A percentile compares a stretch with the other conserved stretches of the same genome.
These are phyloP conservation scores for Scaptodrosophila lebanonensis DNA, from an alignment of 1,140 invertebrate genomes.

Conservation along the genomic window DNA sequence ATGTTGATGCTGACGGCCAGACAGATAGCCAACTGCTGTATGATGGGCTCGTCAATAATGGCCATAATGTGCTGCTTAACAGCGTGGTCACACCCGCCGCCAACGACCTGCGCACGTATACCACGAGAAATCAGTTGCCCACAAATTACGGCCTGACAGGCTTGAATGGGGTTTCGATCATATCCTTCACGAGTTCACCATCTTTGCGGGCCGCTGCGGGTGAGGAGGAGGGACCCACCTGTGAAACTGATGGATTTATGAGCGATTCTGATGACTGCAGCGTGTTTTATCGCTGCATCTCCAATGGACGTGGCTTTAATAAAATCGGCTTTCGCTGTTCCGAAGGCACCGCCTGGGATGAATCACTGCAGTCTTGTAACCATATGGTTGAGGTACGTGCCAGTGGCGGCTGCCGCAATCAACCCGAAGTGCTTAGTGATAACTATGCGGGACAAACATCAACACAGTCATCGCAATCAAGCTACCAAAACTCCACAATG, in stretches of 20 bases:
- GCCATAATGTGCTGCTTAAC: conserved; percentile 49
- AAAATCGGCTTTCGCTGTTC: conserved; percentile 85
- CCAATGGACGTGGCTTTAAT: conserved; percentile 80
- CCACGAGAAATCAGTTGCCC: conserved; percentile 56
- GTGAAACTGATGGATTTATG: conserved; percentile 82
- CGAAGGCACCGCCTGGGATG: conserved; percentile 85
- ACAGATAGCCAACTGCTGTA: conserved; percentile 20
- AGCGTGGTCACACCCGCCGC: conserved; percentile 53
- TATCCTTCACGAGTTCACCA: conserved; percentile 70
- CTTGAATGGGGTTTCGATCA: conserved; percentile 68
- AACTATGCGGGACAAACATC: conserved; percentile 63
- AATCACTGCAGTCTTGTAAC: conserved; percentile 82
- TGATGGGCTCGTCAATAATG: conserved; percentile 57
- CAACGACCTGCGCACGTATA: conserved; percentile 46
- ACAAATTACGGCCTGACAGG: conserved; percentile 71
- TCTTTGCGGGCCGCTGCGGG: conserved; percentile 32
- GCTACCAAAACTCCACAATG: conserved; percentile 77
- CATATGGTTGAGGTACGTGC: conserved; percentile 80
- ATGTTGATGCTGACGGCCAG: neutral
- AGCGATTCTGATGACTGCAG: conserved; percentile 83
- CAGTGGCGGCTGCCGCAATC: conserved; percentile 76
- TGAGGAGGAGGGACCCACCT: conserved; percentile 33
- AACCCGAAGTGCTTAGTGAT: conserved; percentile 63
- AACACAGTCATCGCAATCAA: conserved; percentile 62
- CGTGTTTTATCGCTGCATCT: conserved; percentile 88